Percentiles rank a stretch among this genome's conserved stretches.
Evolutionary conservation across 2,888 invertebrate species (phyloP).

Genomic region (Hydrotaea cyrtoneurina): DNA sequence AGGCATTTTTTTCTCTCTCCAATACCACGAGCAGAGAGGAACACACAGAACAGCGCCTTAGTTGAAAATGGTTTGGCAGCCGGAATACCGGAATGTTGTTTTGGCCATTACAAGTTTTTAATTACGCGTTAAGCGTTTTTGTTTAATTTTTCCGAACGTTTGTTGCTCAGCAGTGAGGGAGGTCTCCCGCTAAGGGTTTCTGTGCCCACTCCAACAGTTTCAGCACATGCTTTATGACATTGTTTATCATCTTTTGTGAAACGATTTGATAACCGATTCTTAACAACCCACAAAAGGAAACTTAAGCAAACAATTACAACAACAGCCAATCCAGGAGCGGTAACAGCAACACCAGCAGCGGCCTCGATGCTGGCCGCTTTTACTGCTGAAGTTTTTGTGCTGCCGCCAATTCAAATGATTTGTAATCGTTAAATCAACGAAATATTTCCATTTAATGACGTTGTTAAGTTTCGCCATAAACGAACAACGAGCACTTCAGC

Average conservation of each 20-base stretch:
- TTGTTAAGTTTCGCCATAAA: constrained; percentile 33
- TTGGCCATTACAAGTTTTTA: constrained; percentile 59
- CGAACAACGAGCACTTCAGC: not conserved
- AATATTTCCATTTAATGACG: constrained; percentile 48
- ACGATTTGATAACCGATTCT: constrained; percentile 35
- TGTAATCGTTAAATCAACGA: constrained; percentile 55
- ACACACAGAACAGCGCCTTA: not conserved
- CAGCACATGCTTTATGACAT: constrained; percentile 17
- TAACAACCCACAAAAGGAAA: constrained; percentile 10
- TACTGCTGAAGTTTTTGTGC: not conserved
- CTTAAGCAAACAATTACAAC: not conserved
- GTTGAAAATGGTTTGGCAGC: constrained; percentile 6
- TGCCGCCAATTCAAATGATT: constrained; percentile 47
- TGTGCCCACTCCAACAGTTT: not conserved
- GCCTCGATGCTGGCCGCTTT: not conserved
- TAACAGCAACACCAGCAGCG: not conserved
- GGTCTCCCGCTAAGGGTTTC: not conserved
- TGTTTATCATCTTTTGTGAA: constrained; percentile 30
- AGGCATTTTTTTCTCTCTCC: constrained; percentile 45
- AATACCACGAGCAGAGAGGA: constrained; percentile 20
- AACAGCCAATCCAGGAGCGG: too few species aligned
- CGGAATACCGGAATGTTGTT: constrained; percentile 14
- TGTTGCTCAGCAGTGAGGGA: not conserved
- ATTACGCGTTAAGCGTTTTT: constrained; percentile 65
- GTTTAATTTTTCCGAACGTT: constrained; percentile 31